Base-by-base conservation (phyloP, 2,113 vertebrate species). In the Lepisosteus osseus region DNA sequence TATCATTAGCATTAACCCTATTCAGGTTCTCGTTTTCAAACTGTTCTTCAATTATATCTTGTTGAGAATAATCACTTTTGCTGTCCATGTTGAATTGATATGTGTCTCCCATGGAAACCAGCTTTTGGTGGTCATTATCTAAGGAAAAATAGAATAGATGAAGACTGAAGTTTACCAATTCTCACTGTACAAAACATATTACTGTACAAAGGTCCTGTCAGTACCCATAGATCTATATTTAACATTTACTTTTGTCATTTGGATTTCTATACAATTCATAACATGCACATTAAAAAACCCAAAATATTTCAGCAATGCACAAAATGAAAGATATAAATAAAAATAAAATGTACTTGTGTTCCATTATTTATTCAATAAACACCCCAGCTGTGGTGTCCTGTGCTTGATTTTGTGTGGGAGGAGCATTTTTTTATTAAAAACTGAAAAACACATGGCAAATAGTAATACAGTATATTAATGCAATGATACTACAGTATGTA, bases 211-310 rank as follows among this genome's bases (percentile, higher is more conserved):
- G 1, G 47, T 29, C 47, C 1, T 51, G 47, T 73, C 15, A 70
- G 62, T 77, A 82, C 75, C 44, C 71, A 79, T 85, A 78, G 76
- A 80, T 82, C 79, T 69, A 61, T 57, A 76, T 79, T 80, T 81
- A 83, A 70, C 86, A 87, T 88, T 86, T 90, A 79, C 83, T 64
- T 51, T 5, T 51, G 88, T 87, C 89, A 91, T 90, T 91, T 87
- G 86, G 80, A 77, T 86, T 82, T 81, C 79, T 80, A 29, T 0
- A 29, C 2, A 51, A 51, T 51, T 6, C 47, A 51, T 6, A 9
- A 51, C 47, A 51, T 5, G 9, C 47, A 51, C 47, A 3, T 51
- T 1, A 73, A 51, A 73, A 59, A 51, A 57, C 6, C 13, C 17
- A 54, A 65, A 75, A 71, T 59, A 75, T 61, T 29, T 29, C 29